Evolutionary conservation across 1,140 invertebrate genomes (phyloP), one percentile per base, ranked within the genome.

Genomic region (Maniola jurtina): DNA sequence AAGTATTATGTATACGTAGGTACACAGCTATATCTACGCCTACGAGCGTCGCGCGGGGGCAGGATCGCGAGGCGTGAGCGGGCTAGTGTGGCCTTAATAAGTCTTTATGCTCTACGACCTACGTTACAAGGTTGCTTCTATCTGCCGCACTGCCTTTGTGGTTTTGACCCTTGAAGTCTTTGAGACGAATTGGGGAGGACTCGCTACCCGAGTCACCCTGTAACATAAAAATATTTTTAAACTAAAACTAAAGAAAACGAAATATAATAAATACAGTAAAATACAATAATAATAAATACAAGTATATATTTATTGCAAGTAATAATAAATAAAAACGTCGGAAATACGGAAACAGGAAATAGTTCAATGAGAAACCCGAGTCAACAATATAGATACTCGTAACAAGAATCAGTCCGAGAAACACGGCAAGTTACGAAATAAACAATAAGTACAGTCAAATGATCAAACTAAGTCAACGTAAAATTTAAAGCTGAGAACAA

Each of bases 151-250:
- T 55, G 33, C 67, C 79, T 74, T 86, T 90, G 70, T 89, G 83
- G 71, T 90, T 90, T 70, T 91, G 89, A 34, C 84, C 77, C 70
- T 87, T 89, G 74, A 86, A 90, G 77, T 90, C 86, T 79, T 88
- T 90, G 64, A 88, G 82, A 71, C 90, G 82, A 72, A 92, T 89
- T 47, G 90, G 91, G 61, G 91, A 92, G 48, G 90, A 90, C 74
- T 92, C 91, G 73, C 88, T 92, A 60, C 91, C 91, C 48, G 91
- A 92, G 74, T 92, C 91, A 64, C 91, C 90, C 91, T 92, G 81
- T n/a, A 89, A 70, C 13, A 62, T 4, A 38, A 52, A 55, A 38
- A n/a, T 25, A 47, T 25, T 56, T 33, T 8, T 40, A 16, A 25
- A 16, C n/a, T n/a, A n/a, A n/a, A n/a, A n/a, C n/a, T n/a, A n/a